Evolutionary conservation across 2,888 invertebrate genomes (phyloP), one percentile per base, ranked within the genome.

Genomic region (Orthosia incerta): DNA sequence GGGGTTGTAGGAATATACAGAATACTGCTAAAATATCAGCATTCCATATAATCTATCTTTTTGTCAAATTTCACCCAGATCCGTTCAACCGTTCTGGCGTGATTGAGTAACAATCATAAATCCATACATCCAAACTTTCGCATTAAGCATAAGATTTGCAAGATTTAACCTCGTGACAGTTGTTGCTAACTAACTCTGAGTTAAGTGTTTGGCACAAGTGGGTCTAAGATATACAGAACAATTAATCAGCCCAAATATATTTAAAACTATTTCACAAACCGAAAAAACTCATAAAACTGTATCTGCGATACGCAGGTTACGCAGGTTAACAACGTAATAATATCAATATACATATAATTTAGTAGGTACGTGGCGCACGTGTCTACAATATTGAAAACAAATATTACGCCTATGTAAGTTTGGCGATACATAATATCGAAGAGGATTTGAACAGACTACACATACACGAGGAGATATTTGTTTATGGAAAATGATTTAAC

Each of bases 401-500:
- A 56, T 67, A 48, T 66, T 23, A 67, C 18, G 3, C 18, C 3
- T 48, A 20, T 31, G 66, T 39, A 23, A 56, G 11, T 20, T 50
- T 20, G 31, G 20, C 18, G 31, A 48, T 3, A 67, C 16, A 65
- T 18, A 70, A 13, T 48, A 15, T 48, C 18, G 4, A 26, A 57
- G 16, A n/a, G 3, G n/a, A 57, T 71, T 71, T 39, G n/a, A 67
- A 65, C n/a, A 66, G 15, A 59, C 15, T 15, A 9, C 20, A 11
- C 12, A 59, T n/a, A 20, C 9, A 48, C 5, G 3, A 2, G 7
- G 15, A 7, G 4, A 23, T 15, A 23, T 15, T 55, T 15, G 2
- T 31, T 57, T 59, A 31, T 39, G 11, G 57, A 5, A 16, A 39
- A 53, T 13, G 5, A 20, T 20, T 53, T 23, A 53, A 23, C 13